Evolutionary conservation across 2,113 vertebrate genomes (phyloP).

Genomic region (Carassius carassius): DNA sequence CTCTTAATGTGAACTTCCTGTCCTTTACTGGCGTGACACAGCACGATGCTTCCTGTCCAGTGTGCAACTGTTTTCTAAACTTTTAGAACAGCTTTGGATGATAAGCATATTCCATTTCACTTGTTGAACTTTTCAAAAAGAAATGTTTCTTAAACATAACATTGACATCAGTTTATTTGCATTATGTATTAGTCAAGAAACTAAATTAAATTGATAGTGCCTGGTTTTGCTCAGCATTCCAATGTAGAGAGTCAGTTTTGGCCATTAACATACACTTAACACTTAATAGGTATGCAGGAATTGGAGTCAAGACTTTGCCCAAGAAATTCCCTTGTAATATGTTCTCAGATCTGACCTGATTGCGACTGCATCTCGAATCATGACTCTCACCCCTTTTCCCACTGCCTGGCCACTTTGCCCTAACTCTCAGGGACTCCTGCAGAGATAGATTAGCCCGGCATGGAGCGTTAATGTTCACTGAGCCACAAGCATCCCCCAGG

Average conservation of each 20-base stretch:
- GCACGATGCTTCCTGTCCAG: neutral
- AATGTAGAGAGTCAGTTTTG: neutral
- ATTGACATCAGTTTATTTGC: neutral
- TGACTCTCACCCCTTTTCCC: slow-evolving; percentile 2
- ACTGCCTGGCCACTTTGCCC: neutral
- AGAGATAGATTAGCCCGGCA: slow-evolving; percentile 56
- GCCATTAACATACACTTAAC: neutral
- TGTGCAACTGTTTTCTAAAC: neutral
- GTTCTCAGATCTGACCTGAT: slow-evolving; percentile 5
- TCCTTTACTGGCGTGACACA: neutral
- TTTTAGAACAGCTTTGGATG: neutral
- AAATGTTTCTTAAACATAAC: neutral
- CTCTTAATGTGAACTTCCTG: neutral
- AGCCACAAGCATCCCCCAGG: slow-evolving; percentile 54
- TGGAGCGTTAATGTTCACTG: slow-evolving; percentile 56
- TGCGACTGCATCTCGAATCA: neutral
- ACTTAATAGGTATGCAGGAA: neutral
- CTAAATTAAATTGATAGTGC: neutral
- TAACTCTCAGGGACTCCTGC: slow-evolving; percentile 37
- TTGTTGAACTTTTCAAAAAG: neutral
- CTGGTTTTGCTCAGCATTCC: neutral
- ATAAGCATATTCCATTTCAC: neutral
- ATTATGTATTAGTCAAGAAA: neutral
- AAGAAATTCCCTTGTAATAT: slow-evolving; percentile 2
- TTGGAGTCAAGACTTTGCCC: neutral